Base-by-base conservation (phyloP, 1,140 invertebrate species). In the Helicoverpa armigera region DNA sequence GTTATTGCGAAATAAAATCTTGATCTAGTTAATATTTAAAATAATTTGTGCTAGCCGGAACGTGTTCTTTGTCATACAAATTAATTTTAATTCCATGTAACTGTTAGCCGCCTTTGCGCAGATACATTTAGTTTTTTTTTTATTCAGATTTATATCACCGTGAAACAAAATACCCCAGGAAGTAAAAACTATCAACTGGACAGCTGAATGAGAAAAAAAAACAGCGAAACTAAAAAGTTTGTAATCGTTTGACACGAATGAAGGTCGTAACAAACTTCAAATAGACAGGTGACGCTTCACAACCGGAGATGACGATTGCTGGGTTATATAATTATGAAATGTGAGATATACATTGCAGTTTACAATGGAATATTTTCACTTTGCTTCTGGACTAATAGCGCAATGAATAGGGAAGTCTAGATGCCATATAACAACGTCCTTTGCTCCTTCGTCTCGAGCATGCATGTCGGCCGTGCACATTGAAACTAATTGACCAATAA, bases 211-310 rank as follows among this genome's bases (percentile, higher is more conserved):
- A 60, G 43, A 14, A 61, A 48, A 48, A 60, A 60, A 16, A 12
- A 60, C 31, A 48, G 54, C 7, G 13, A 29, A 75, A 61, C 16
- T 75, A 61, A 48, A 60, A 61, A 61, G 29, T 11, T 16, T 35
- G 43, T 43, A 74, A 58, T 12, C 43, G 73, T 60, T 75, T 51
- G 73, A 60, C 35, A 61, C 9, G 2, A 50, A 14, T 2, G 73
- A 75, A 75, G 73, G 73, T 61, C 73, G 43, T 58, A 5, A 61
- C 73, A 61, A 23, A 61, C 73, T 75, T 60, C 73, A 75, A 75
- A 75, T 75, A 75, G 58, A 48, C 35, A 75, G 72, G 35, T 75
- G 73, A 75, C 73, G 73, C 50, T 61, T 35, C 54, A 48, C 31
- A 43, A 56, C 14, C 23, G 16, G 16, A 51, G 43, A 53, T 5